Evolutionary conservation across 2,888 invertebrate genomes (phyloP).

Genomic region (Drosophila aldrichi): DNA sequence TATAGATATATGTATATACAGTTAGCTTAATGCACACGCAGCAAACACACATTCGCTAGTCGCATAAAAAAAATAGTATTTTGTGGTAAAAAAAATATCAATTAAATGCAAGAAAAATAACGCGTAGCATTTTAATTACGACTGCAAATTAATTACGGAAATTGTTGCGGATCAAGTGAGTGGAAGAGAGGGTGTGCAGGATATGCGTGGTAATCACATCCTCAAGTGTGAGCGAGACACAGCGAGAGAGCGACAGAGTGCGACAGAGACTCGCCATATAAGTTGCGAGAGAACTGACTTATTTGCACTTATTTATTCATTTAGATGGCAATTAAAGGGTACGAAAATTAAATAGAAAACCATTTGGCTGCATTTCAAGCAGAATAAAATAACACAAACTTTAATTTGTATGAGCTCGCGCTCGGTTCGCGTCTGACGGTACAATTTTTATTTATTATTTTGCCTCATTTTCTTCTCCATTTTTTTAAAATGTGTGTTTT

Average conservation of each 20-base stretch:
- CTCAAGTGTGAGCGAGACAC: slow-evolving; percentile 17
- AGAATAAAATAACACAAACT: slow-evolving; percentile 79
- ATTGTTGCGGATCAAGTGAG: slow-evolving; percentile 17
- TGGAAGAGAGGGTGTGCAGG: background rate
- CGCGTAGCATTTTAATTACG: slow-evolving; percentile 53
- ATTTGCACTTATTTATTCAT: slow-evolving; percentile 68
- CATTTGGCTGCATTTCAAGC: slow-evolving; percentile 77
- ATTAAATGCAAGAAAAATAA: slow-evolving; percentile 40
- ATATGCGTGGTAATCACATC: slow-evolving; percentile 40
- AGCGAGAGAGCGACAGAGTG: background rate
- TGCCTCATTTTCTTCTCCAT: slow-evolving; percentile 6
- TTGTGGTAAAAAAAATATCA: slow-evolving; percentile 27
- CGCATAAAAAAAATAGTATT: slow-evolving; percentile 17
- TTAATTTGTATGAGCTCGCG: slow-evolving; percentile 68
- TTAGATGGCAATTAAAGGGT: slow-evolving; percentile 70
- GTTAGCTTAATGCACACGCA: background rate
- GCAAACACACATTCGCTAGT: background rate
- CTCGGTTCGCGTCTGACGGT: slow-evolving; percentile 15
- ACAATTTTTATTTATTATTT: slow-evolving; percentile 29
- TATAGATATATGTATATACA: background rate
- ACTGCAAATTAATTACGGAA: slow-evolving; percentile 49
- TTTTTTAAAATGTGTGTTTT: slow-evolving; percentile 36
- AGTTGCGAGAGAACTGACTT: slow-evolving; percentile 26
- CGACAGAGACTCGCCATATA: slow-evolving; percentile 6
- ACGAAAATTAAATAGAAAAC: slow-evolving; percentile 74